phyloP scores from a whole-genome alignment of 2,888 invertebrate species.

The Caenorhabditis sp. region DNA sequence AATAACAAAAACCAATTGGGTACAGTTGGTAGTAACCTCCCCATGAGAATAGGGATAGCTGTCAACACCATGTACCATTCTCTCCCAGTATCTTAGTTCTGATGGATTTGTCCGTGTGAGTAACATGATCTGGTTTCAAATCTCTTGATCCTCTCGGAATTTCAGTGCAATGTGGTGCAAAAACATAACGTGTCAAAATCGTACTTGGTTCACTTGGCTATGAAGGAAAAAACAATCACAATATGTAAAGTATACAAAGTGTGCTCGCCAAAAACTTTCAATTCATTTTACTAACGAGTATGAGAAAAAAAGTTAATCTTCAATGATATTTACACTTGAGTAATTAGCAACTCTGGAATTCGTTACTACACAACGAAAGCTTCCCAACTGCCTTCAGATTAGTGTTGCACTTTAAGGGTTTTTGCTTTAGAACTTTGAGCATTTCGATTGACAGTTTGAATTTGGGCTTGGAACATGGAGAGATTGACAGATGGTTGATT shows the following conservation, averaged over 20 bases:
- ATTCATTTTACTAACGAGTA: slow-evolving; percentile 1
- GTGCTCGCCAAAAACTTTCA: slow-evolving; percentile 5
- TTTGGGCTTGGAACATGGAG: background rate
- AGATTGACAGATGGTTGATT: slow-evolving; percentile 32
- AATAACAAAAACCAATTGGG: slow-evolving; percentile 1
- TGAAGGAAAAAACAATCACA: background rate
- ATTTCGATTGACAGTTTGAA: background rate
- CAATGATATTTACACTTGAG: slow-evolving; percentile 49
- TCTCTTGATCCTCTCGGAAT: slow-evolving; percentile 13
- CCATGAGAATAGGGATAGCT: background rate
- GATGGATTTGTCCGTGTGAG: slow-evolving; percentile 37
- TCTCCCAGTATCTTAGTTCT: slow-evolving; percentile 19
- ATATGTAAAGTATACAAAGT: slow-evolving; percentile 16
- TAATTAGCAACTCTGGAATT: slow-evolving; percentile 50
- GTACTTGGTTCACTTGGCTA: background rate
- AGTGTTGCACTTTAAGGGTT: slow-evolving; percentile 5
- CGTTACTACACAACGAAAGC: slow-evolving; percentile 48
- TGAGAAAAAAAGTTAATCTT: slow-evolving; percentile 15
- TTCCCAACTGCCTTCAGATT: slow-evolving; percentile 33
- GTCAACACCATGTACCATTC: slow-evolving; percentile 13
- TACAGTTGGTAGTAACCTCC: slow-evolving; percentile 12
- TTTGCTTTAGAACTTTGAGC: no score
- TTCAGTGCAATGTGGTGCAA: slow-evolving; percentile 35
- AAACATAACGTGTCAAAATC: slow-evolving; percentile 21
- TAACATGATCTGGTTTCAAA: slow-evolving; percentile 36